Evolutionary conservation across 2,888 invertebrate genomes (phyloP).

Genomic region (Craniophora ligustri): DNA sequence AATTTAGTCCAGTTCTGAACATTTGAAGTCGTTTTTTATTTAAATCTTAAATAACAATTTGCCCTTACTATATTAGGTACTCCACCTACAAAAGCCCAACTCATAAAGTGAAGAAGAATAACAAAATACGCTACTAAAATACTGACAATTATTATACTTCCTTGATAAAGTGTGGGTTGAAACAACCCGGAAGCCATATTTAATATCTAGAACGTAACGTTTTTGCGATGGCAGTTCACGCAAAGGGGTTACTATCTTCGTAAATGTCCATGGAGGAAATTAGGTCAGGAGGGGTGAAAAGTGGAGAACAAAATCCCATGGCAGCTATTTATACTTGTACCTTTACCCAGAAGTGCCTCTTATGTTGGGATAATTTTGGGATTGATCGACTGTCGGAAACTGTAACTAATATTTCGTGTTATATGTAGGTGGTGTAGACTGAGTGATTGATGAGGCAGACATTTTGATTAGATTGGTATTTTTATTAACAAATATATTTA

Average conservation of each 20-base stretch:
- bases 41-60: too few species aligned
- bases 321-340: neutral
- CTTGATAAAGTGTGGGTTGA: too few species aligned
- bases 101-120: too few species aligned
- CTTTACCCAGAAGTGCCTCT: neutral
- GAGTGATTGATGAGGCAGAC: neutral
- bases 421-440: neutral
- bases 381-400: constrained; percentile 22
- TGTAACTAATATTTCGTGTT: constrained; percentile 6
- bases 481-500: too few species aligned
- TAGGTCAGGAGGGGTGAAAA: constrained; percentile 54
- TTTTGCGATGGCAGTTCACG: neutral
- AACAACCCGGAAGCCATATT: constrained; percentile 14
- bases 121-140: too few species aligned
- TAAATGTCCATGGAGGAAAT: constrained; percentile 46
- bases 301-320: constrained; percentile 23
- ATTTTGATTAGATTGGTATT: too few species aligned
- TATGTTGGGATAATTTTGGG: constrained; percentile 4
- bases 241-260: constrained; percentile 28
- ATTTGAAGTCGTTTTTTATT: too few species aligned
- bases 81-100: too few species aligned
- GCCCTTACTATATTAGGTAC: too few species aligned
- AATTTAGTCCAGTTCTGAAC: too few species aligned
- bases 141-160: too few species aligned
- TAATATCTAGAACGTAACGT: constrained; percentile 1